Base-by-base conservation (phyloP, 37 sponge, comb jelly and placozoan genomes). In the Axinella damicornis region DNA sequence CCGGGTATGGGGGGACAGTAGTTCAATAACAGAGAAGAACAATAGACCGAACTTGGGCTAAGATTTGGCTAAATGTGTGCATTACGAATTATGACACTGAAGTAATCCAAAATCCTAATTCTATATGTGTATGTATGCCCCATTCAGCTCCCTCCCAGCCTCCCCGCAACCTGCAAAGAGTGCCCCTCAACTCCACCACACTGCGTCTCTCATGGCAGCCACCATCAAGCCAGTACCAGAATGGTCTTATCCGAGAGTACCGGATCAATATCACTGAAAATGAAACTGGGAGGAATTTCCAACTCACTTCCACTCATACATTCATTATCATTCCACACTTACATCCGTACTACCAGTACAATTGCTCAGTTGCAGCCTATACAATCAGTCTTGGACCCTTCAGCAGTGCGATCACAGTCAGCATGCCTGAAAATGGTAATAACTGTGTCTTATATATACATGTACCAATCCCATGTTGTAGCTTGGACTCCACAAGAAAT, bases 181-280 rank as follows among this genome's bases (percentile, higher is more conserved):
- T 70, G 0, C 32, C 34, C 16, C 5, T 54, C 40, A 73, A 30
- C 27, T 74, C 81, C 46, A 63, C 63, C 2, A 40, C 76, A 24
- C 12, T 81, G 21, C 33, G 1, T 11, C 46, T 71, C 62, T 69
- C 71, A 18, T 87, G 87, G 80, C 6, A 27, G 12, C 66, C 80
- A 37, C 80, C 80, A 9, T 36, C 57, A 22, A 17, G 28, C 5
- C 74, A 63, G 16, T 15, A 61, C 37, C 18, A 27, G 25, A 79
- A 87, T 72, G 87, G 87, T 6, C 65, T 87, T 30, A 73, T 87
- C 9, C 71, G 62, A 22, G 59, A 73, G 37, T 87, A 87, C 27
- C 14, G 33, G 4, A 31, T 87, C 55, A 78, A 77, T 30, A 27
- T 78, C 18, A 76, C 77, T 5, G 77, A 85, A 36, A 14, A 57